phyloP scores from a whole-genome alignment of 2,888 invertebrate genomes.

The Andrena bicolor region DNA sequence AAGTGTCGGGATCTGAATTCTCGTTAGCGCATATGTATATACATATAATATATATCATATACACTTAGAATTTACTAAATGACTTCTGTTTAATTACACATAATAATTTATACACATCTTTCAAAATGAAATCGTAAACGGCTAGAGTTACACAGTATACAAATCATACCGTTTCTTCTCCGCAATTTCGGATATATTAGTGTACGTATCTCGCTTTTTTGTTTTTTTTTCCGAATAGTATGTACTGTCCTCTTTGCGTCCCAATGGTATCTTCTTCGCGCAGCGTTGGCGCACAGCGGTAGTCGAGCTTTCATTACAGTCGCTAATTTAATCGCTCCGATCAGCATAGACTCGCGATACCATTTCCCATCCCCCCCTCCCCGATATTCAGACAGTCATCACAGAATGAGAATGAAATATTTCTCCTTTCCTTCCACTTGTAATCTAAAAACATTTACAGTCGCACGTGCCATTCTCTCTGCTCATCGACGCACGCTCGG shows the following conservation, averaged over 20 bases:
- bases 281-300: conserved; percentile 73
- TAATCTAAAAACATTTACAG: conserved; percentile 75
- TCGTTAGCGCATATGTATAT: conserved; percentile 59
- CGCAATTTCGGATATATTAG: conserved; percentile 62
- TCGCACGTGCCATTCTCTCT: conserved; percentile 56
- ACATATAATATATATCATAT: conserved; percentile 66
- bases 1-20: conserved; percentile 33
- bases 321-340: conserved; percentile 73
- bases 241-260: conserved; percentile 31
- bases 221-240: conserved; percentile 31
- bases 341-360: conserved; percentile 79
- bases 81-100: conserved; percentile 81
- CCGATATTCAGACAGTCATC: conserved; percentile 81
- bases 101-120: conserved; percentile 81
- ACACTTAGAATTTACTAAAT: conserved; percentile 78
- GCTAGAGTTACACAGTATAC: conserved; percentile 79
- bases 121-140: conserved; percentile 80
- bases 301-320: conserved; percentile 74
- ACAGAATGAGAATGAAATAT: conserved; percentile 84
- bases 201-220: conserved; percentile 37
- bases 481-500: conserved; percentile 40
- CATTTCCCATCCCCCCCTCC: conserved; percentile 59
- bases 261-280: neutral
- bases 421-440: conserved; percentile 66
- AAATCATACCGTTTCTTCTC: conserved; percentile 74